Evolutionary conservation across 2,113 vertebrate genomes (phyloP), one percentile per base, ranked within the genome.

Genomic region (Coracopsis vasa): DNA sequence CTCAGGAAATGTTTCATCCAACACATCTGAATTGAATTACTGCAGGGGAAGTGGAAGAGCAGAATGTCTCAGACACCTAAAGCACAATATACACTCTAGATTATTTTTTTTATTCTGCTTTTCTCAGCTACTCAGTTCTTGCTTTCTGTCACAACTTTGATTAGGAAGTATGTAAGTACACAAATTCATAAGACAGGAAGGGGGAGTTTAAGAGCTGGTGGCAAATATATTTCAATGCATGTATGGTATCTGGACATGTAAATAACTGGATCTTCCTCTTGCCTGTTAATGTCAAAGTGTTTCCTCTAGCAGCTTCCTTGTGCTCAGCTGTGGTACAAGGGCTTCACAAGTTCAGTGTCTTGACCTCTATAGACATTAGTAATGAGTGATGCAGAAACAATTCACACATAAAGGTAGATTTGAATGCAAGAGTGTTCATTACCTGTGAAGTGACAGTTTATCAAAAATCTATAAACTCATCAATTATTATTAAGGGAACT

Each of bases 321-420:
- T 45, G 24, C n/a, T 56, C 0, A 0, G 6, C 45, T 92, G 20
- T 6, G 2, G 50, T 20, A 4, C 23, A 69, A n/a, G 29, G 8
- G 11, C 16, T 73, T 89, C 17, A 5, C 21, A 6, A 35, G 9
- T 29, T 62, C 10, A 5, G 20, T 33, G 51, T 65, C n/a, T 29
- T 81, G 70, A 75, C 45, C 66, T 82, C 39, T 66, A 11, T 8
- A 50, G 53, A 20, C 20, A 12, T 70, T 42, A 77, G 29, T 23
- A 44, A 10, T 45, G 41, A 65, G 9, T n/a, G 60, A 62, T 78
- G 53, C 37, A 92, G 44, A 80, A 93, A 27, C 53, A 1, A 60
- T 78, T 92, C 33, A 16, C 11, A 14, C 11, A 6, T 31, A 37
- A 51, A 90, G 20, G 29, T 80, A 60, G 21, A 37, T 77, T 67